Conservation (phyloP, 2,888 invertebrate species). For the Anticlea derivata region DNA sequence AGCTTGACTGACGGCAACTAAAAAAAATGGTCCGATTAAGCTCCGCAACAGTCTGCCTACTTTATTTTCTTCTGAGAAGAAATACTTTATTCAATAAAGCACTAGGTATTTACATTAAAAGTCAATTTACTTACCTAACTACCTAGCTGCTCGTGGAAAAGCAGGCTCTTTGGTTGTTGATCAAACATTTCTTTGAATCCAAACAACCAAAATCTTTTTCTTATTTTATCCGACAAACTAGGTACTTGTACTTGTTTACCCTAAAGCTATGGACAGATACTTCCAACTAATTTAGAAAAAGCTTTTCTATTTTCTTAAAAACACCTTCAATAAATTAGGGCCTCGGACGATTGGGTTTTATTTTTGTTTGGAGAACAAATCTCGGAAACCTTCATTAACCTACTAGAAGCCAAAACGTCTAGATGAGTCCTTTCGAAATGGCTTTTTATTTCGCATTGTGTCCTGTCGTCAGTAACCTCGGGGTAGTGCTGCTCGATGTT, state of each 20-base stretch:
- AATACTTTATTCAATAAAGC: neutral
- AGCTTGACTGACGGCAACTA: slow-evolving; percentile 2
- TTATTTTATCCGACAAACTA: no score
- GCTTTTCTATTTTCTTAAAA: slow-evolving; percentile 12
- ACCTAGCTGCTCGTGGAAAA: no score
- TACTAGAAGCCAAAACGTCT: slow-evolving; percentile 16
- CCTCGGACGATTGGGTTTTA: slow-evolving; percentile 3
- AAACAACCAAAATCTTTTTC: neutral
- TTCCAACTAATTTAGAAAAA: slow-evolving; percentile 4
- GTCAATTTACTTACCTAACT: no score
- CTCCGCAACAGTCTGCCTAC: neutral
- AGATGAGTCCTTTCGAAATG: slow-evolving; percentile 16
- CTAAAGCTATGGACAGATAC: no score
- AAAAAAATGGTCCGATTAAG: neutral
- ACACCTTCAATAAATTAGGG: slow-evolving; percentile 8
- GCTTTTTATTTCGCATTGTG: slow-evolving; percentile 18
- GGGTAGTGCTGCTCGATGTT: neutral
- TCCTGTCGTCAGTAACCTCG: neutral
- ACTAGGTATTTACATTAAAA: no score
- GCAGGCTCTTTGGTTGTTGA: neutral
- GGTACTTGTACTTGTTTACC: no score
- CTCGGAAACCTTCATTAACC: slow-evolving; percentile 1
- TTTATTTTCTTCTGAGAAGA: neutral
- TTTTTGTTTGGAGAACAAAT: slow-evolving; percentile 6
- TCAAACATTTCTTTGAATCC: neutral